Conservation (phyloP, 2,797 vertebrate genomes). For the Triplophysa bombifrons region DNA sequence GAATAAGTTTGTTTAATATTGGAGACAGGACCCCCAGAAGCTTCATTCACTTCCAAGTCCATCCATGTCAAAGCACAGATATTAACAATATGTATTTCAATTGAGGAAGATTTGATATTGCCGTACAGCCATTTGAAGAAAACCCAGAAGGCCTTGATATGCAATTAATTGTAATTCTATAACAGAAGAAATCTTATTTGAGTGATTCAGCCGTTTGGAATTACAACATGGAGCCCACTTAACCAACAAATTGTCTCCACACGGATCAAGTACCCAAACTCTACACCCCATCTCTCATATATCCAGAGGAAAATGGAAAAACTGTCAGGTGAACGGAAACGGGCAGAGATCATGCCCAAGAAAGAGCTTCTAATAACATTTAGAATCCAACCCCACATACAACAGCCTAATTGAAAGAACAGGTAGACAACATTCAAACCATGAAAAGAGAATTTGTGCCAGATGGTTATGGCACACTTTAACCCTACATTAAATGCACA, state of each 20-base stretch:
- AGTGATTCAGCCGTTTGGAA: conserved; percentile 4
- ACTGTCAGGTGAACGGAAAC: background rate
- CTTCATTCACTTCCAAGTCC: no score
- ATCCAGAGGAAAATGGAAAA: background rate
- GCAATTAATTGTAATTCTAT: conserved; percentile 6
- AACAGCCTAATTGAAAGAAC: conserved; percentile 7
- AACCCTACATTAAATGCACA: conserved; percentile 24
- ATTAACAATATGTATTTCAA: background rate
- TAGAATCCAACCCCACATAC: background rate
- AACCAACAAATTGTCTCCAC: background rate
- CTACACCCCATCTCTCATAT: background rate
- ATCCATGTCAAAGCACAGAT: no score
- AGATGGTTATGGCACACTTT: conserved; percentile 28
- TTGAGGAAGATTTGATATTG: background rate
- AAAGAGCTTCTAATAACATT: background rate
- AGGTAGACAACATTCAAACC: background rate
- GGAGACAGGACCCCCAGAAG: no score
- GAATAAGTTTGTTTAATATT: no score
- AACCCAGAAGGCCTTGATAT: background rate
- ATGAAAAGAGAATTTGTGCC: conserved; percentile 9
- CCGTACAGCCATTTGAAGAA: background rate
- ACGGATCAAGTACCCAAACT: background rate
- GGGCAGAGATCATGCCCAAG: conserved; percentile 2
- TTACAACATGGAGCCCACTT: background rate
- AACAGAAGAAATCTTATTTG: conserved; percentile 10